These are phyloP conservation scores for Carapus acus DNA, from an alignment of 2,797 vertebrate genomes.

Conservation along the genomic window DNA sequence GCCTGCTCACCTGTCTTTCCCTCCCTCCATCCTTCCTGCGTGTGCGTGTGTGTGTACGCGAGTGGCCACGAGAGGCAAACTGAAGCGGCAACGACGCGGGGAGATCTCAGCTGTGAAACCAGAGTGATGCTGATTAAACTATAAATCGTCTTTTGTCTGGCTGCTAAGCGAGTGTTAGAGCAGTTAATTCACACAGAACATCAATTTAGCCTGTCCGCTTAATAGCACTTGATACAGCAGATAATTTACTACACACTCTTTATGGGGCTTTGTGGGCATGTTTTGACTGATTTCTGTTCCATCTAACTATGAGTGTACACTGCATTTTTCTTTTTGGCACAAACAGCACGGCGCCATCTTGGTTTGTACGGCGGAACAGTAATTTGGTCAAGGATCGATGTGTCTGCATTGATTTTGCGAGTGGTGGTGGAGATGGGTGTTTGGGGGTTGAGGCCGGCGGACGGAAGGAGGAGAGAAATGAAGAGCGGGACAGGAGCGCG, in stretches of 20 bases:
- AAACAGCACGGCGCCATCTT: conserved; percentile 22
- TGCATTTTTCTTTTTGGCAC: conserved; percentile 10
- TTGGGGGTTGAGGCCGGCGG: conserved; percentile 12
- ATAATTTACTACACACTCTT: conserved; percentile 1
- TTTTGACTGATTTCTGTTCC: too few relatives aligned
- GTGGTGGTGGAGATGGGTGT: conserved; percentile 27
- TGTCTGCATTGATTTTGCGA: conserved; percentile 60
- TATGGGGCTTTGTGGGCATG: too few relatives aligned
- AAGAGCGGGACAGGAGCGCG: conserved; percentile 22
- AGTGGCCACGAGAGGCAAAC: neutral
- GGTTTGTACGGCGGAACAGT: conserved; percentile 39
- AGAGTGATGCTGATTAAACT: conserved; percentile 26
- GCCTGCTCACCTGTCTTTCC: conserved; percentile 45
- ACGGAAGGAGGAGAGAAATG: conserved; percentile 35
- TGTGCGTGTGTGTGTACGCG: neutral
- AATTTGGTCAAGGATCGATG: conserved; percentile 40
- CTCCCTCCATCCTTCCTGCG: too few relatives aligned
- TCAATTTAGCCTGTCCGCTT: neutral
- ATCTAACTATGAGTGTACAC: too few relatives aligned
- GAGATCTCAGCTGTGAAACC: conserved; percentile 25
- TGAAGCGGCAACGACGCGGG: neutral
- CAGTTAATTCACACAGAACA: conserved; percentile 4
- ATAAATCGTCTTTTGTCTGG: conserved; percentile 7
- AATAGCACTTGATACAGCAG: conserved; percentile 17
- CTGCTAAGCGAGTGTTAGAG: neutral